A percentile compares a stretch with the other conserved stretches of the same genome.
Conservation (phyloP, 1,140 invertebrate species). For the Eurosta solidaginis region DNA sequence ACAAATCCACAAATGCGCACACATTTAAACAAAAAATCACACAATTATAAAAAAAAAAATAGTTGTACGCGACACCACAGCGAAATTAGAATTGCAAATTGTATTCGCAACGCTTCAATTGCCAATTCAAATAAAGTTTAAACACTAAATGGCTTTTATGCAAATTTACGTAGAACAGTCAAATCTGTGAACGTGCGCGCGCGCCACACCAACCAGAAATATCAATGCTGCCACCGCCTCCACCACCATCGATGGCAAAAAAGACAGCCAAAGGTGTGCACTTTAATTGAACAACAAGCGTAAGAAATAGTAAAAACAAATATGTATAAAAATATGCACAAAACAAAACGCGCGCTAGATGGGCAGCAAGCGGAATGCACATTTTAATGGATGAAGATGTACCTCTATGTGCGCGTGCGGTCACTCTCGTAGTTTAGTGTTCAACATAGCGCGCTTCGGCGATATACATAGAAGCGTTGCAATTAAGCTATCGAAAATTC, state of each 20-base stretch:
- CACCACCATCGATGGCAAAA: neutral
- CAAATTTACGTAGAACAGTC: slow-evolving; percentile 1
- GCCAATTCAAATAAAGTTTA: slow-evolving; percentile 27
- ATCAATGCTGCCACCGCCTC: no score
- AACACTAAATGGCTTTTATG: slow-evolving; percentile 32
- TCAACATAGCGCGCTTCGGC: neutral
- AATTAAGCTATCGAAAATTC: slow-evolving; percentile 13
- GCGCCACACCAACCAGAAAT: no score
- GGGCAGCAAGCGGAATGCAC: no score
- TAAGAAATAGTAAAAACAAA: neutral
- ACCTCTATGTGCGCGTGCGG: neutral
- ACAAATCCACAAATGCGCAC: neutral
- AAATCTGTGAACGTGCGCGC: no score
- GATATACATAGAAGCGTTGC: neutral
- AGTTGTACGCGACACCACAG: neutral
- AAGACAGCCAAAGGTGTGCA: neutral
- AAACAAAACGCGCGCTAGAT: neutral
- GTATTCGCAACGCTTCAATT: slow-evolving; percentile 6
- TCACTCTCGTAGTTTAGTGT: neutral
- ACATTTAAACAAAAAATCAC: neutral
- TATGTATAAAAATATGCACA: neutral
- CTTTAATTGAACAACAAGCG: slow-evolving; percentile 29
- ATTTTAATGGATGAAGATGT: no score
- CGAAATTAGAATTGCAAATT: slow-evolving; percentile 28
- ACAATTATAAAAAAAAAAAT: neutral